phyloP scores from a whole-genome alignment of 2,113 vertebrate genomes.

The Coryphaenoides rupestris region DNA sequence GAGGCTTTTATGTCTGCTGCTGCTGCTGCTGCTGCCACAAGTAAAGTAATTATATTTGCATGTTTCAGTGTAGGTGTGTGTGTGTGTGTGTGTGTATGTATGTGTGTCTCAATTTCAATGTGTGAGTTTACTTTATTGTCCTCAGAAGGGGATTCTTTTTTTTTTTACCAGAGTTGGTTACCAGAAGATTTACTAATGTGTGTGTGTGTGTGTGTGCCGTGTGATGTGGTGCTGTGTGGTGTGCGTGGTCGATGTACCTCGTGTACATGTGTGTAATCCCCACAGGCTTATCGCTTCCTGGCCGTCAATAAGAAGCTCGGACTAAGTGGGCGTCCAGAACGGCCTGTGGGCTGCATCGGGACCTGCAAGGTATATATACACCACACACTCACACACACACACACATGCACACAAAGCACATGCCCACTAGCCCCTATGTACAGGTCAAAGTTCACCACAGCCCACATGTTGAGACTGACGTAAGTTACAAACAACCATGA shows the following conservation, averaged over 20 bases:
- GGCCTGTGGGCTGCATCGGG: conserved; percentile 94
- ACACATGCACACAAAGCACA: background rate
- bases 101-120: no score
- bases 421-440: background rate
- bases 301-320: conserved; percentile 93
- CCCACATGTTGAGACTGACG: no score
- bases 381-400: background rate
- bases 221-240: conserved; percentile 18
- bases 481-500: no score
- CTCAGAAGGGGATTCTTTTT: background rate
- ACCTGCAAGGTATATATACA: conserved; percentile 85
- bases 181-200: background rate
- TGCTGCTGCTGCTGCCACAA: no score
- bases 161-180: background rate
- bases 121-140: no score
- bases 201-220: background rate
- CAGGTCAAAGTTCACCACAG: no score
- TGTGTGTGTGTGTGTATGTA: no score
- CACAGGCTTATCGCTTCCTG: conserved; percentile 91
- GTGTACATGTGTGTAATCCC: conserved; percentile 25
- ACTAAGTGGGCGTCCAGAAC: conserved; percentile 89
- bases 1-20: no score
- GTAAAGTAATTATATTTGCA: no score
- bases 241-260: conserved; percentile 10
- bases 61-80: no score